Conservation (phyloP, 2,888 invertebrate species). For the Heteromurus nitidus region DNA sequence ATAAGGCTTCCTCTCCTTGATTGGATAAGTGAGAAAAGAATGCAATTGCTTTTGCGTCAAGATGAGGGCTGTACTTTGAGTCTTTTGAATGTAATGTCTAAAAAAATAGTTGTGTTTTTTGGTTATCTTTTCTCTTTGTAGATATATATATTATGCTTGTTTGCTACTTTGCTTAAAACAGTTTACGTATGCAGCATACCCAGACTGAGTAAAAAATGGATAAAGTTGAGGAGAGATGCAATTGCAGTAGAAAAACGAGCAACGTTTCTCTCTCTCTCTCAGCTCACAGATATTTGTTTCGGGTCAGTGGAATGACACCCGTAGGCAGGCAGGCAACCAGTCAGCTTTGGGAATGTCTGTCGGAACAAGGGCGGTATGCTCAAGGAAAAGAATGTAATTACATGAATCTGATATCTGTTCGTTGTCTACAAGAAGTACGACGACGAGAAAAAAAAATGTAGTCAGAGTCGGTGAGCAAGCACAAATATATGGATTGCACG, state of each 20-base stretch:
- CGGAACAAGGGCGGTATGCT: slow-evolving; percentile 48
- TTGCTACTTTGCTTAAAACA: neutral
- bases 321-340: slow-evolving; percentile 33
- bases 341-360: slow-evolving; percentile 32
- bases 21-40: slow-evolving; percentile 18
- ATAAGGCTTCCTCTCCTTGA: neutral
- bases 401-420: slow-evolving; percentile 38
- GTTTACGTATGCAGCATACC: neutral
- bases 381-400: slow-evolving; percentile 57
- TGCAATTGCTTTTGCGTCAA: slow-evolving; percentile 7
- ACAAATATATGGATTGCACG: neutral
- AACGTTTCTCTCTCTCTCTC: no score
- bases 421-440: slow-evolving; percentile 9
- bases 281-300: no score
- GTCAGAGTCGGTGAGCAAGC: neutral
- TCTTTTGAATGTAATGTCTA: slow-evolving; percentile 4
- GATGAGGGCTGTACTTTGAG: neutral
- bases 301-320: slow-evolving; percentile 48
- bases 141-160: neutral
- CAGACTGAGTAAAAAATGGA: neutral
- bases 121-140: neutral
- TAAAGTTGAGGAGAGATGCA: slow-evolving; percentile 14
- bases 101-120: neutral
- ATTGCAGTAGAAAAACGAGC: neutral
- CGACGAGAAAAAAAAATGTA: neutral